Percentiles rank a stretch among this genome's conserved stretches.
Evolutionary conservation across 2,113 vertebrate species (phyloP).

Genomic region (Peucedramus taeniatus): DNA sequence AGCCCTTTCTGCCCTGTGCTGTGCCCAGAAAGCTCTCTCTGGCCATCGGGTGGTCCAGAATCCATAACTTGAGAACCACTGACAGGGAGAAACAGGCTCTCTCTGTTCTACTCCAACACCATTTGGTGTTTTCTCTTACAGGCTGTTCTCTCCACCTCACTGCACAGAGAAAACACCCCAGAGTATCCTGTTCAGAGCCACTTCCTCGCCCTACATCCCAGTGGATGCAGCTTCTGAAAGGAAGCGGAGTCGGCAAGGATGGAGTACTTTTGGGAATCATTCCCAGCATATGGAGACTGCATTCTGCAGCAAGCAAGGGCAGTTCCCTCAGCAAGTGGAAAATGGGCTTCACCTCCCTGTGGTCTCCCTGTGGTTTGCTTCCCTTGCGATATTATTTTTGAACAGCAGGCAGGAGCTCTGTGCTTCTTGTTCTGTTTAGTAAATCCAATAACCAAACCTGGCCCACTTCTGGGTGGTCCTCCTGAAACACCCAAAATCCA

Average conservation of each 20-base stretch:
- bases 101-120: conserved; percentile 33
- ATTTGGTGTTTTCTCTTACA: conserved; percentile 54
- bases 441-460: conserved; percentile 61
- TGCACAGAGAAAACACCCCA: conserved; percentile 65
- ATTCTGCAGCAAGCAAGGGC: conserved; percentile 27
- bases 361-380: conserved; percentile 69
- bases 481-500: neutral
- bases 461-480: conserved; percentile 65
- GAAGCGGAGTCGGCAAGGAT: conserved; percentile 30
- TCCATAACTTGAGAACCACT: neutral
- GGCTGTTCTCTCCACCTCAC: conserved; percentile 52
- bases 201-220: conserved; percentile 28
- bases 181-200: conserved; percentile 61
- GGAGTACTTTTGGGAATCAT: conserved; percentile 51
- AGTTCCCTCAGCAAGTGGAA: conserved; percentile 56
- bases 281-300: conserved; percentile 56
- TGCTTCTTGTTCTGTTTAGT: conserved; percentile 49
- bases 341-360: conserved; percentile 64
- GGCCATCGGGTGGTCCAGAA: neutral
- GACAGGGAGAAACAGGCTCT: conserved; percentile 35
- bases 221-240: conserved; percentile 46
- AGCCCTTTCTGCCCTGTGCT: neutral
- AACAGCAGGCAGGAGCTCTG: conserved; percentile 39
- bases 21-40: neutral
- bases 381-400: conserved; percentile 68